A percentile compares a stretch with the other conserved stretches of the same genome.
Conservation (phyloP, 2,888 invertebrate species). For the Zaprionus lineosus region DNA sequence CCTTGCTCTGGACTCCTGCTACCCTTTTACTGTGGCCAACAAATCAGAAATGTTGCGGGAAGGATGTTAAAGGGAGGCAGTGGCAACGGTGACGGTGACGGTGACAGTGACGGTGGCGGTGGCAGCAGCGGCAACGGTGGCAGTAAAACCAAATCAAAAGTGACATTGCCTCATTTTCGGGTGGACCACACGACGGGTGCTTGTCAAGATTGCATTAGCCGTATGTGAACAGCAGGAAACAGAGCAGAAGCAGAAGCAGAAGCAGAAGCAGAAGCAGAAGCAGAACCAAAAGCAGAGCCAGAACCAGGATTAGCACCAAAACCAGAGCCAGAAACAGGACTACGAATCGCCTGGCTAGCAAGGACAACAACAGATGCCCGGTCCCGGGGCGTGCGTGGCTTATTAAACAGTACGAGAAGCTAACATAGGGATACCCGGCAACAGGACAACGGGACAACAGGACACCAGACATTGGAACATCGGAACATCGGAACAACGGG, state of each 20-base stretch:
- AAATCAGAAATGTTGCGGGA: slow-evolving; percentile 68
- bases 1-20: neutral
- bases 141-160: slow-evolving; percentile 70
- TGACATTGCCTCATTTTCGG: slow-evolving; percentile 75
- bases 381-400: slow-evolving; percentile 42
- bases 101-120: neutral
- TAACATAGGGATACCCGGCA: slow-evolving; percentile 1
- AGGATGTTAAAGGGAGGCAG: too few species aligned
- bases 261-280: slow-evolving; percentile 5
- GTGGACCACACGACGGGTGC: slow-evolving; percentile 43
- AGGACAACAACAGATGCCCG: slow-evolving; percentile 26
- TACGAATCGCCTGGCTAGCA: neutral
- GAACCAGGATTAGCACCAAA: neutral
- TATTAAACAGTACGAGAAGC: slow-evolving; percentile 43
- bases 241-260: slow-evolving; percentile 15
- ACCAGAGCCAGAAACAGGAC: neutral
- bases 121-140: neutral
- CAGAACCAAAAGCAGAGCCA: neutral
- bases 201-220: slow-evolving; percentile 76
- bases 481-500: too few species aligned
- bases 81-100: slow-evolving; percentile 18
- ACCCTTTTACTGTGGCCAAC: slow-evolving; percentile 6
- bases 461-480: too few species aligned
- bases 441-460: neutral
- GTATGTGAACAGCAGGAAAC: slow-evolving; percentile 33